Conservation (phyloP, 2,797 vertebrate genomes). For the Acomys russatus region DNA sequence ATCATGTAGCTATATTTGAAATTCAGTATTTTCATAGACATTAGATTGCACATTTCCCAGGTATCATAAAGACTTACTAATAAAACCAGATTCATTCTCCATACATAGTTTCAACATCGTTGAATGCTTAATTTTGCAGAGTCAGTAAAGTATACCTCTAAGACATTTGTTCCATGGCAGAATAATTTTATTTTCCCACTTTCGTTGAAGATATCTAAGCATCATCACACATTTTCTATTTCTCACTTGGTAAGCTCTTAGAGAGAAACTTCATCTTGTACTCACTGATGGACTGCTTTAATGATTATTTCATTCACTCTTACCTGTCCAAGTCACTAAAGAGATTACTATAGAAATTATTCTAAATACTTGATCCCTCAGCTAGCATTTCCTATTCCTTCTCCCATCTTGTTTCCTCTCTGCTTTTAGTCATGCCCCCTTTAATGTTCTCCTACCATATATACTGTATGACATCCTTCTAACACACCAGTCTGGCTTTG, state of each 20-base stretch:
- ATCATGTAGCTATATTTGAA: conserved; percentile 43
- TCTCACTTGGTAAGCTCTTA: neutral
- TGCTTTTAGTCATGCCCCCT: neutral
- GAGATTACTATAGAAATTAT: neutral
- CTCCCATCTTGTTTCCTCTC: neutral
- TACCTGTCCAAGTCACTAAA: neutral
- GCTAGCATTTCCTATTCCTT: neutral
- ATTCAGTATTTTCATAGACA: neutral
- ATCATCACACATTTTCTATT: neutral
- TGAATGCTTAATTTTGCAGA: conserved; percentile 1
- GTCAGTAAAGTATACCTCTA: neutral
- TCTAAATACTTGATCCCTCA: neutral
- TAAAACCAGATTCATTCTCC: neutral
- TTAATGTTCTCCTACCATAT: neutral
- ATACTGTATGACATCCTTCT: neutral
- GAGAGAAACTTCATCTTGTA: neutral
- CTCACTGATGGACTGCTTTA: neutral
- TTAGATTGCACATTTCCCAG: neutral
- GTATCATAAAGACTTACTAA: conserved; percentile 6
- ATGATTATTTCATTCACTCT: neutral
- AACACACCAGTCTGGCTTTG: neutral
- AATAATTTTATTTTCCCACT: neutral
- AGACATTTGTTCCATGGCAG: neutral
- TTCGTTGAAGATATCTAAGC: neutral
- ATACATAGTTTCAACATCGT: neutral